Base-by-base conservation (phyloP, 1,140 invertebrate species). In the Nixonia krombeini region DNA sequence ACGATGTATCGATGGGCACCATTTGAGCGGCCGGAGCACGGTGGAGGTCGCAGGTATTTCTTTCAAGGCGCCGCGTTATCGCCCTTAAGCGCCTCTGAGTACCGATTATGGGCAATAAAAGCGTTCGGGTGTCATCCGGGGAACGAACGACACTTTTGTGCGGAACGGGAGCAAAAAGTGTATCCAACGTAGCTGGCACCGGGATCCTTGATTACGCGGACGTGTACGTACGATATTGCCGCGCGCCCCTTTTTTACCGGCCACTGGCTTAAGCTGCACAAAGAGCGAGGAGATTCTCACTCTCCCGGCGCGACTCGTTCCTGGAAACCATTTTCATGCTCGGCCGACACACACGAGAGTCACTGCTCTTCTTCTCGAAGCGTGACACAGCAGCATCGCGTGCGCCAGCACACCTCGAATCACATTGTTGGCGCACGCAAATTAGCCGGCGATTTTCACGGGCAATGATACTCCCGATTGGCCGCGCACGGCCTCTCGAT, bases 91-190 rank as follows among this genome's bases (percentile, higher is more conserved):
- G 65, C 73, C 57, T 65, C 42, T 31, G 10, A 59, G 67, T 66
- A 72, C 64, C 74, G 77, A 81, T 81, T 81, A 81, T 67, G 68
- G 74, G 76, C 76, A 81, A 80, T 81, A 81, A 80, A 81, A 81
- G 75, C 74, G 74, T 81, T 80, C 66, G 76, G 70, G 69, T 81
- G 76, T 80, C 76, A 80, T 81, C 71, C 64, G 38, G 53, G 16
- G 75, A 79, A 80, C 70, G 70, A 73, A 73, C 64, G 64, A 70
- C 57, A 73, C 58, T 70, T 70, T 73, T 59, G 66, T 53, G 41
- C 68, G 64, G 38, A 74, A 74, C 59, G 62, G 28, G 28, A 42
- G 45, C 62, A 78, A 81, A 71, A 78, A 81, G 57, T 12, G 49
- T 46, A 40, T 6, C 33, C 4, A n/a, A 12, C 37, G 47, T 18